Percentiles rank a stretch among this genome's conserved stretches.
Conservation (phyloP, 1,140 invertebrate genomes). For the Euura saliciscinereae region DNA sequence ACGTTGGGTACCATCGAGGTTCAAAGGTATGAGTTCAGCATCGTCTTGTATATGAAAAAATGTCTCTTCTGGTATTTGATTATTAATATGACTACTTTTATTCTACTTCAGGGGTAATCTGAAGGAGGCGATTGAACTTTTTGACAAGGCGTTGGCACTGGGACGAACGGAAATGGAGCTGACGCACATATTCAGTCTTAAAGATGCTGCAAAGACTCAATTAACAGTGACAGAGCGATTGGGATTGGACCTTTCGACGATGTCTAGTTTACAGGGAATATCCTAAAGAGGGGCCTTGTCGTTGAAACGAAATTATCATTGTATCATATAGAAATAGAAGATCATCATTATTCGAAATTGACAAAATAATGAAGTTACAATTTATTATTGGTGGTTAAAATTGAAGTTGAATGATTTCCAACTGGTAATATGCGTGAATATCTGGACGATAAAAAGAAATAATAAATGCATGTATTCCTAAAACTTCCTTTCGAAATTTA, state of each 20-base stretch:
- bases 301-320: slow-evolving; percentile 21
- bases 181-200: slow-evolving; percentile 84
- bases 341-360: slow-evolving; percentile 23
- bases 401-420: neutral
- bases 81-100: slow-evolving; percentile 21
- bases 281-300: slow-evolving; percentile 20
- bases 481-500: neutral
- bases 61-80: slow-evolving; percentile 17
- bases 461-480: neutral
- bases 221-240: slow-evolving; percentile 78
- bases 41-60: slow-evolving; percentile 9
- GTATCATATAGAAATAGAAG: slow-evolving; percentile 25
- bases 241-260: slow-evolving; percentile 64
- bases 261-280: slow-evolving; percentile 33
- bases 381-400: slow-evolving; percentile 2
- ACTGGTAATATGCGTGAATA: neutral
- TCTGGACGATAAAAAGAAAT: neutral
- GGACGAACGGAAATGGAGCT: slow-evolving; percentile 86
- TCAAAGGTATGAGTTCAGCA: slow-evolving; percentile 72
- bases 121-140: slow-evolving; percentile 79
- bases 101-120: slow-evolving; percentile 79
- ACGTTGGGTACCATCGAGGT: slow-evolving; percentile 93
- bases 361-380: slow-evolving; percentile 13
- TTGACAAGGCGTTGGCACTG: slow-evolving; percentile 87
- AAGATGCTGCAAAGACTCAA: slow-evolving; percentile 87